A percentile compares a stretch with the other conserved stretches of the same genome.
phyloP scores from a whole-genome alignment of 2,888 invertebrate species.

The Ennomos fuscantarius region DNA sequence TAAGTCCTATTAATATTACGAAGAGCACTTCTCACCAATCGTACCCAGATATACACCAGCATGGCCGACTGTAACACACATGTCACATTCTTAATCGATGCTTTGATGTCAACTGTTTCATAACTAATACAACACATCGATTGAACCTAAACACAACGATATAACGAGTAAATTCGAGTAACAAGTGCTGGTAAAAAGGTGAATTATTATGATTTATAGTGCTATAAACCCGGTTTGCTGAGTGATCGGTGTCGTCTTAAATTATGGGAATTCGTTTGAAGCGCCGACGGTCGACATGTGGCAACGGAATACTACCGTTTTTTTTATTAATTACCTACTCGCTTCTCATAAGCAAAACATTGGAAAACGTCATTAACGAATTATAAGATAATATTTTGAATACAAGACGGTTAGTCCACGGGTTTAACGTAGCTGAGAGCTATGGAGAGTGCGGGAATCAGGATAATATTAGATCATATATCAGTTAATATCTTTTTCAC shows the following conservation, averaged over 20 bases:
- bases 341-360: not conserved
- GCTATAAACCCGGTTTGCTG: slow-evolving; percentile 61
- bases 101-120: slow-evolving; percentile 40
- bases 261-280: slow-evolving; percentile 43
- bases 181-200: slow-evolving; percentile 29
- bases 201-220: slow-evolving; percentile 56
- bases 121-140: slow-evolving; percentile 13
- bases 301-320: slow-evolving; percentile 6
- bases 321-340: slow-evolving; percentile 14
- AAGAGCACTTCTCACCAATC: slow-evolving; percentile 8
- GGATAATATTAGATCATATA: too few relatives aligned
- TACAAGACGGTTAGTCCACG: too few relatives aligned
- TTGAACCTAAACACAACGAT: slow-evolving; percentile 7
- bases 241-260: slow-evolving; percentile 60
- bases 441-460: too few relatives aligned
- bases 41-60: not conserved
- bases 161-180: slow-evolving; percentile 21
- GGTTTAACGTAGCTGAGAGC: too few relatives aligned
- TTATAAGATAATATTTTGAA: too few relatives aligned
- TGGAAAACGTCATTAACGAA: too few relatives aligned
- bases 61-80: slow-evolving; percentile 35
- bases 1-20: not conserved
- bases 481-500: too few relatives aligned
- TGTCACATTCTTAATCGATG: slow-evolving; percentile 38
- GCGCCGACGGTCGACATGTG: slow-evolving; percentile 37